Base-by-base conservation (phyloP, 2,113 vertebrate species). In the Melanocharis versteri region DNA sequence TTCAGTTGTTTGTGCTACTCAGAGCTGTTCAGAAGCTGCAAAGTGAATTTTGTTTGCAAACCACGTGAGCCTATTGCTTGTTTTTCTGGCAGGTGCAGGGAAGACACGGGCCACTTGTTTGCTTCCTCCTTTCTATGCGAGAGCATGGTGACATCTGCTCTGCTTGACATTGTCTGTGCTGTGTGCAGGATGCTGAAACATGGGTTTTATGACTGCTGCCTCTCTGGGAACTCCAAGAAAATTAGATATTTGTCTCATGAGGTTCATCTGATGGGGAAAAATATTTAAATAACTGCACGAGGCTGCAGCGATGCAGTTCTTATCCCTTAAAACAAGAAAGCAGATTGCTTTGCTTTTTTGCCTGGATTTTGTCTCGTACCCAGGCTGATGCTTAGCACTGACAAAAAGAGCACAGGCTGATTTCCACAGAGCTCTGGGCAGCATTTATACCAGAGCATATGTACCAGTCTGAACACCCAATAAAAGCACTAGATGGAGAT, bases 21-120 rank as follows among this genome's bases (percentile, higher is more conserved):
- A 60, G 62, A 78, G 39, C 50, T 35, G 2, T 44, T 91, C 10
- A n/a, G 78, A 79, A 79, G 45, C n/a, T 64, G 44, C 20, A 66
- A 42, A 64, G 7, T 28, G 60, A 58, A 44, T 95, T 90, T 82
- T 89, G 45, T 50, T 91, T 95, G 60, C 57, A 81, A 68, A 40
- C 23, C 9, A 23, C 0, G 0, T 1, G 13, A 87, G 35, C 37
- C 14, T 72, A 50, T 71, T 4, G 1, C 54, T 83, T 10, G 2
- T 66, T 94, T 6, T 13, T 23, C 44, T 90, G 73, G 37, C 58
- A 62, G 90, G 54, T 3, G 2, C n/a, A 30, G 80, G 31, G 65
- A 71, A 87, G 81, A 28, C 37, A 33, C 1, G 31, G 69, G 26
- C 57, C 73, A 27, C 83, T 87, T 79, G 31, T 87, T 82, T 76